Evolutionary conservation across 2,888 invertebrate genomes (phyloP), one percentile per base, ranked within the genome.

Genomic region (Himalopsyche kuldschensis): DNA sequence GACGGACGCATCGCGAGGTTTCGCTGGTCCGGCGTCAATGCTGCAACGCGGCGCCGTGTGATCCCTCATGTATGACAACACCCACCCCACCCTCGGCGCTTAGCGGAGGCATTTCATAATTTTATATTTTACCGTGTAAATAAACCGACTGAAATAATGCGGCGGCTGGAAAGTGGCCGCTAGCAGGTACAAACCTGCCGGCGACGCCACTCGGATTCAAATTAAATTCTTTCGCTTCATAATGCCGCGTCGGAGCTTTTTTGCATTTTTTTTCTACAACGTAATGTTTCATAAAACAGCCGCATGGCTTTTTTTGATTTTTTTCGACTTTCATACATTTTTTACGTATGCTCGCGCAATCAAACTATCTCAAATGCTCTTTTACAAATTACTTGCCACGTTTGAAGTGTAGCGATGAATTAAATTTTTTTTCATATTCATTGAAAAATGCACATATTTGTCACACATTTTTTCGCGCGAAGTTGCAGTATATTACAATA

Each of bases 211-310:
- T 78, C 8, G 20, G 63, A 82, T 35, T 82, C 76, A 79, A 79
- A 82, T 82, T 82, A 82, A 82, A 82, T 79, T 79, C 75, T 82
- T 81, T 82, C 82, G 78, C 79, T 75, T 46, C 27, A 75, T 80
- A 69, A 69, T 69, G 69, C 69, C 24, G 69, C 30, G 69, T 69
- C n/a, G 24, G 63, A 27, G 63, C 0, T 63, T 63, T 48, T 63
- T 63, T 30, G 11, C 30, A 69, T 69, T 69, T 69, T 41, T 41
- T 41, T 41, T n/a, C n/a, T n/a, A n/a, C 41, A 69, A 27, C 27
- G 20, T 63, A 24, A 27, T 10, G n/a, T 69, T 69, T 69, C 69
- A 69, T 3, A 69, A 69, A 69, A 69, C 55, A 2, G 27, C 69
- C 15, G 27, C 69, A 69, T 41, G 15, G 15, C 0, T 69, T 69